Conservation (phyloP, 2,797 vertebrate species). For the Halcyon chelicuti region DNA sequence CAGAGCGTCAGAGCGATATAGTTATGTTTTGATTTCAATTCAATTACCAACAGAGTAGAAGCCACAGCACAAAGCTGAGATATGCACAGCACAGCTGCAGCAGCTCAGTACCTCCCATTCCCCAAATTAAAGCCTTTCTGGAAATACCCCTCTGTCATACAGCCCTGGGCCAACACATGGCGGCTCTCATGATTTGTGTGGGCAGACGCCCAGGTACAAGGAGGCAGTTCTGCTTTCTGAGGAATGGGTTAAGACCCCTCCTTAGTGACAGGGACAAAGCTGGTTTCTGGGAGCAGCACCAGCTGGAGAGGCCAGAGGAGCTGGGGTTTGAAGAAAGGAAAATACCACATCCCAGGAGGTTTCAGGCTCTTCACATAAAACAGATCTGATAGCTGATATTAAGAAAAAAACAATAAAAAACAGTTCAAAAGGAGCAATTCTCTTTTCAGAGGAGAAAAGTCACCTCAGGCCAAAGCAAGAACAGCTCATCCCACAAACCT, state of each 20-base stretch:
- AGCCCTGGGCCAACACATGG: accelerated
- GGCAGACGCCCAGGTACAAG: neutral
- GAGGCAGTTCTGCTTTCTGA: neutral
- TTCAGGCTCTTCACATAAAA: neutral
- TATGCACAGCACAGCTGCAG: neutral
- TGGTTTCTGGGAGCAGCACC: neutral
- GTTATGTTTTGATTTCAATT: constrained; percentile 12
- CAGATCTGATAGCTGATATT: neutral
- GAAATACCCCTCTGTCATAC: accelerated
- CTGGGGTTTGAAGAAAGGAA: neutral
- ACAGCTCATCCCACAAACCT: neutral
- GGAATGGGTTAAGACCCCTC: neutral
- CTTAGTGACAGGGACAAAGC: neutral
- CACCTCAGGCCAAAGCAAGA: neutral
- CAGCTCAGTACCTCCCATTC: neutral
- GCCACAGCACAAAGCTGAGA: neutral
- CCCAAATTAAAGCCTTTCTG: neutral
- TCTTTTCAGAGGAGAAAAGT: neutral
- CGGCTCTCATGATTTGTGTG: accelerated
- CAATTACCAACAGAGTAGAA: neutral
- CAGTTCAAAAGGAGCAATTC: neutral
- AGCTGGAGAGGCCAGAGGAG: neutral
- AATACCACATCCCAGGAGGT: neutral
- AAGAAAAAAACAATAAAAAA: neutral
- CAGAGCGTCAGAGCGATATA: neutral